These are phyloP conservation scores for Muntiacus muntjak DNA, from an alignment of 2,113 vertebrate species.

Conservation along the genomic window DNA sequence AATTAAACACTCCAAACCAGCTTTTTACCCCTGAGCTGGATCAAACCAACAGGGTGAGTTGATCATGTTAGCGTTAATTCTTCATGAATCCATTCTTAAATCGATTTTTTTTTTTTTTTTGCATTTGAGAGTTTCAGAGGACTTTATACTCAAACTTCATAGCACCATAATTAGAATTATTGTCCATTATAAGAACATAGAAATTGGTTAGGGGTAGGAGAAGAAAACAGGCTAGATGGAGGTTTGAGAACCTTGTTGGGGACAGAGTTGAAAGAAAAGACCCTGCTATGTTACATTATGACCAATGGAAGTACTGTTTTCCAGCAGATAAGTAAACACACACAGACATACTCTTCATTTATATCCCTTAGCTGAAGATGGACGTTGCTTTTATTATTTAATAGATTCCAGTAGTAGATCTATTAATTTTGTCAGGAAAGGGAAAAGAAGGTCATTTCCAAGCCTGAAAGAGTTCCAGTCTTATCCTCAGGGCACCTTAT, in stretches of 20 bases:
- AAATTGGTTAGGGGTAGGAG: neutral
- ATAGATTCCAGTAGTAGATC: neutral
- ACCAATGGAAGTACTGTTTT: neutral
- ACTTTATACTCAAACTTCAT: neutral
- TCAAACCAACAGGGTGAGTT: neutral
- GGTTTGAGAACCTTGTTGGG: neutral
- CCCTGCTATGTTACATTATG: neutral
- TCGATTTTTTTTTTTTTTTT: neutral
- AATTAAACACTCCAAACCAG: neutral
- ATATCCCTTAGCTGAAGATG: neutral
- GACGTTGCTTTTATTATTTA: conserved; percentile 18
- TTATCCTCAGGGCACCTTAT: conserved; percentile 67
- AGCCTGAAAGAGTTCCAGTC: conserved; percentile 60
- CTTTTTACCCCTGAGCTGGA: neutral
- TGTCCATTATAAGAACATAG: neutral
- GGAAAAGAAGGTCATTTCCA: conserved; percentile 66
- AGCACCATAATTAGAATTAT: neutral
- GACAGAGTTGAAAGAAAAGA: conserved; percentile 1
- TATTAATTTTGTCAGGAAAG: conserved; percentile 49
- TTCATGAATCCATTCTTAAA: neutral
- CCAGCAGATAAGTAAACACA: neutral
- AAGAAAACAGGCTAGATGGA: neutral
- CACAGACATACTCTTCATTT: neutral
- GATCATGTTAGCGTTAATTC: neutral
- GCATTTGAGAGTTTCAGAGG: neutral